Conservation (phyloP, 2,113 vertebrate genomes). For the Malurus elegans region DNA sequence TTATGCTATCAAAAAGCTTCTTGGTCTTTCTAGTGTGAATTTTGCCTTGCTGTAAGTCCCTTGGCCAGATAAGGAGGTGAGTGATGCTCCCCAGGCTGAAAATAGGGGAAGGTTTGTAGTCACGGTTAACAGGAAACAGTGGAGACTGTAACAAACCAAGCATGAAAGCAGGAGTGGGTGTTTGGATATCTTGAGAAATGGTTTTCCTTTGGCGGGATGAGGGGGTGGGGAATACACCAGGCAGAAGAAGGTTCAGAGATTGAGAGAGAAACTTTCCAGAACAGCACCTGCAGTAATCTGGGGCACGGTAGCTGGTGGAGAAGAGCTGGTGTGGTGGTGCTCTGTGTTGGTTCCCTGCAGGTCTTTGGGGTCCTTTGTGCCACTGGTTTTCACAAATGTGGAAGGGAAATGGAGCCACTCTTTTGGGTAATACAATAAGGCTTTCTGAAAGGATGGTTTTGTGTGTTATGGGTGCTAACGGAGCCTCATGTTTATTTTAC, state of each 20-base stretch:
- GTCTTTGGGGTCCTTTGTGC: neutral
- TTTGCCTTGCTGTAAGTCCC: neutral
- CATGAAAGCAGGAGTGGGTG: slow-evolving; percentile 57
- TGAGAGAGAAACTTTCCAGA: slow-evolving; percentile 43
- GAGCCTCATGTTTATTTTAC: neutral
- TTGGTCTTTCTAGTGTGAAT: neutral
- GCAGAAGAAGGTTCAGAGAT: neutral
- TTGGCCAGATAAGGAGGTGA: neutral
- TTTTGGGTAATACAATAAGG: neutral
- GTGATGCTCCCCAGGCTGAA: neutral
- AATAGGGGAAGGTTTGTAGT: slow-evolving; percentile 26
- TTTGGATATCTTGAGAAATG: slow-evolving; percentile 65
- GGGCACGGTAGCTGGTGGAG: neutral
- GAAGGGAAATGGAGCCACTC: neutral
- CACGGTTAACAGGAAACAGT: slow-evolving; percentile 36
- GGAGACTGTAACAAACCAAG: slow-evolving; percentile 63
- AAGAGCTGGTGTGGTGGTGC: neutral
- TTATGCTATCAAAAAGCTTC: neutral
- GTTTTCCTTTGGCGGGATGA: slow-evolving; percentile 61
- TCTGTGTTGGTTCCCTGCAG: neutral
- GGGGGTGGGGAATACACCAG: slow-evolving; percentile 66
- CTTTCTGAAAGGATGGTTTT: neutral
- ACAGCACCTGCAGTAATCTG: neutral
- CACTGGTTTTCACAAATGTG: neutral
- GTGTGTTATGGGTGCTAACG: neutral